Conservation (phyloP, 2,797 vertebrate genomes). For the Acanthis flammea region DNA sequence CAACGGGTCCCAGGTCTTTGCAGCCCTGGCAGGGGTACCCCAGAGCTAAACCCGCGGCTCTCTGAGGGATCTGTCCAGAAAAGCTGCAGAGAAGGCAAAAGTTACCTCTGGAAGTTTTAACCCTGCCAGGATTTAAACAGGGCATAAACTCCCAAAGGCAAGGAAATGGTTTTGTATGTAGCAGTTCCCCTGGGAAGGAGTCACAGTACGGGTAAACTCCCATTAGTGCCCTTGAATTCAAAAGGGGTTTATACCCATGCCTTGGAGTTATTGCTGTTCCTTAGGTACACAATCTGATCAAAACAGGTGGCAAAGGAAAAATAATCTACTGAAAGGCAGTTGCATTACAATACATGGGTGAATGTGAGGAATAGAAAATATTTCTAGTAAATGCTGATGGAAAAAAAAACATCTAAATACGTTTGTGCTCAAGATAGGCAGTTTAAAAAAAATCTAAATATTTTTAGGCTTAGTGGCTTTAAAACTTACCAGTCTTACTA, state of each 20-base stretch:
- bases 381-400: not conserved
- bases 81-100: not conserved
- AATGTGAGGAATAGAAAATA: not conserved
- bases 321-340: not conserved
- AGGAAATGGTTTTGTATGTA: not conserved
- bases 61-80: not conserved
- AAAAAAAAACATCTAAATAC: not conserved
- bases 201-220: not conserved
- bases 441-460: not conserved
- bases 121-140: not conserved
- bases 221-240: not conserved
- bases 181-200: not conserved
- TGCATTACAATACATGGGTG: not conserved
- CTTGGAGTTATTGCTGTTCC: not conserved
- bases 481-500: slow-evolving; percentile 47
- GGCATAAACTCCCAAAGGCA: not conserved
- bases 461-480: slow-evolving; percentile 7
- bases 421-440: not conserved
- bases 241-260: not conserved
- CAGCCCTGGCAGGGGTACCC: not conserved
- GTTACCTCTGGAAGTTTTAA: not conserved
- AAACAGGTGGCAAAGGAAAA: not conserved
- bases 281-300: not conserved
- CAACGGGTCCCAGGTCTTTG: not conserved
- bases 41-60: not conserved